These are phyloP conservation scores for Aquatica leii DNA, from an alignment of 2,888 invertebrate species.

Conservation along the genomic window DNA sequence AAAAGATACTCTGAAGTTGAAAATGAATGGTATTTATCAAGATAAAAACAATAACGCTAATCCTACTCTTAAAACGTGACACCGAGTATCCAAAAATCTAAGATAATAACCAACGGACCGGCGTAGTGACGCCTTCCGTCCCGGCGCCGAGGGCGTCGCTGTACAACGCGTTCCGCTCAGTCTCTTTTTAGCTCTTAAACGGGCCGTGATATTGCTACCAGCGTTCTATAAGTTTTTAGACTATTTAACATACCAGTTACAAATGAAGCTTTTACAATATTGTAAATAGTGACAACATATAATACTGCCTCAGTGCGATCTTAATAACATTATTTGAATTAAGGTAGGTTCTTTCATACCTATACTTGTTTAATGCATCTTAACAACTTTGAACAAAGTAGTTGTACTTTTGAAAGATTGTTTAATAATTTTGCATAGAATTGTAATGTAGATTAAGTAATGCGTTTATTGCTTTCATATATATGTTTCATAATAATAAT, in stretches of 20 bases:
- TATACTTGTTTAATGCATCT: too few species aligned
- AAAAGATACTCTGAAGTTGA: background rate
- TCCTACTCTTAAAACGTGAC: slow-evolving; percentile 39
- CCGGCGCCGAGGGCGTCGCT: slow-evolving; percentile 59
- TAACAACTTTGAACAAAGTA: too few species aligned
- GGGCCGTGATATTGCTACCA: slow-evolving; percentile 37
- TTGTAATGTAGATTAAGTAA: too few species aligned
- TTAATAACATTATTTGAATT: background rate
- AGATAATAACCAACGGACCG: slow-evolving; percentile 58
- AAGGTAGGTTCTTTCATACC: background rate
- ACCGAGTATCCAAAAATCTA: slow-evolving; percentile 47
- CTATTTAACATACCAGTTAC: slow-evolving; percentile 11
- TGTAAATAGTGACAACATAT: background rate
- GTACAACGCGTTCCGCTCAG: slow-evolving; percentile 46
- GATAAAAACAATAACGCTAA: slow-evolving; percentile 35
- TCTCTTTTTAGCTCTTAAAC: slow-evolving; percentile 36
- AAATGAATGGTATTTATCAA: slow-evolving; percentile 28
- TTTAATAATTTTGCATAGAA: too few species aligned
- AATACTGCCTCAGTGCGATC: background rate
- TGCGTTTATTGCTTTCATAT: too few species aligned
- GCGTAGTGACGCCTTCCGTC: slow-evolving; percentile 59
- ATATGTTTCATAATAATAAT: too few species aligned
- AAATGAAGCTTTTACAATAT: background rate
- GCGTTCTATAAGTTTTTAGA: slow-evolving; percentile 17
- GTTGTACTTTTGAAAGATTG: too few species aligned